Evolutionary conservation across 2,888 invertebrate genomes (phyloP).

Genomic region (Microctonus brassicae): DNA sequence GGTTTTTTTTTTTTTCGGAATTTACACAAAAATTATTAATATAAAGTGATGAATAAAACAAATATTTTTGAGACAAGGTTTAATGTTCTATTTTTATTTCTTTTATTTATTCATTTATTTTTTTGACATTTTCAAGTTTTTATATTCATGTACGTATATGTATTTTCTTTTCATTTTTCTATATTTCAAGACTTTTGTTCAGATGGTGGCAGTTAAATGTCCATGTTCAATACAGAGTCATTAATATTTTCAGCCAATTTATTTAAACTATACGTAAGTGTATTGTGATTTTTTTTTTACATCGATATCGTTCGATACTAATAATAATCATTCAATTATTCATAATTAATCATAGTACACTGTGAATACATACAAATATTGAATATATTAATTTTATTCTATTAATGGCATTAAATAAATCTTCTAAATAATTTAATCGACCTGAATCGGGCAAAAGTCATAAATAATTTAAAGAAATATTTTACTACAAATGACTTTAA

Average conservation of each 20-base stretch:
- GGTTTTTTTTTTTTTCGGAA: too few species aligned
- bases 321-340: conserved; percentile 5
- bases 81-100: too few species aligned
- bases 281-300: conserved; percentile 26
- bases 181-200: not conserved
- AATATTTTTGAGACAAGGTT: too few species aligned
- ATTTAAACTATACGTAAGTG: not conserved
- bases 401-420: conserved; percentile 28
- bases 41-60: too few species aligned
- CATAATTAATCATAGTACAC: conserved; percentile 29
- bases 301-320: conserved; percentile 23
- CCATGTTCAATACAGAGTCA: not conserved
- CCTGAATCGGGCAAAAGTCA: not conserved
- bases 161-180: not conserved
- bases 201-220: not conserved
- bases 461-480: not conserved
- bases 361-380: conserved; percentile 43
- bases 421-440: conserved; percentile 7
- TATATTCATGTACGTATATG: not conserved
- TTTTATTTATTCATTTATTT: too few species aligned
- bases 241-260: not conserved
- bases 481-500: not conserved
- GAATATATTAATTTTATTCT: conserved; percentile 46
- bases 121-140: too few species aligned
- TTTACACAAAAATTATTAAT: too few species aligned